phyloP scores from a whole-genome alignment of 1,140 invertebrate species.

The Anastrepha obliqua region DNA sequence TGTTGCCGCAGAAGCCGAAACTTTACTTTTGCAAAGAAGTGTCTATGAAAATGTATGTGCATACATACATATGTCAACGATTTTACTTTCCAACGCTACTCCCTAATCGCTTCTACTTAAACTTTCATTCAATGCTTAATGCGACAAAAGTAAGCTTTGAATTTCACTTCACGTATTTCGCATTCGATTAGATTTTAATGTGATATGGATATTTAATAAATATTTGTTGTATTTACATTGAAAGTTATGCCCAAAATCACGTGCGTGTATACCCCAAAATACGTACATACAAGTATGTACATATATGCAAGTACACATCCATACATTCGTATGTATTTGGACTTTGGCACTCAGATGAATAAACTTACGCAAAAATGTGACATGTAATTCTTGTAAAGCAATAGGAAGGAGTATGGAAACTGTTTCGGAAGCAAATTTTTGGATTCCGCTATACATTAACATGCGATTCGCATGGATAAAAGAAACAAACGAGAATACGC shows the following conservation, averaged over 20 bases:
- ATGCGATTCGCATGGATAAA: not conserved
- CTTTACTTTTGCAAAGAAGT: no score
- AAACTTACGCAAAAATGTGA: no score
- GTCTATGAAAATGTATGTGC: not conserved
- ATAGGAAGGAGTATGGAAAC: not conserved
- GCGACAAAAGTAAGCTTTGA: no score
- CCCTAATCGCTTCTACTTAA: no score
- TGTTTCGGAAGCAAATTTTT: not conserved
- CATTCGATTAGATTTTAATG: not conserved
- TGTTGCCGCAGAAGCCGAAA: no score
- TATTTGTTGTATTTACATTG: not conserved
- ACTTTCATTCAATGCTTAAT: no score
- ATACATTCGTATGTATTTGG: not conserved
- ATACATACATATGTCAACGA: not conserved
- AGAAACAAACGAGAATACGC: not conserved
- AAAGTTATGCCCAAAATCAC: not conserved
- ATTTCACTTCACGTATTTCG: not conserved
- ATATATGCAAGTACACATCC: not conserved
- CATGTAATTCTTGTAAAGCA: no score
- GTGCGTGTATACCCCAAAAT: not conserved
- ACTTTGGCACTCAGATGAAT: no score
- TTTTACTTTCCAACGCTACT: no score
- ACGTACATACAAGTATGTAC: not conserved
- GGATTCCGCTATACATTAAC: not conserved
- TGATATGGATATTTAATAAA: not conserved